Base-by-base conservation (phyloP, 1,140 invertebrate genomes). In the Mya arenaria region DNA sequence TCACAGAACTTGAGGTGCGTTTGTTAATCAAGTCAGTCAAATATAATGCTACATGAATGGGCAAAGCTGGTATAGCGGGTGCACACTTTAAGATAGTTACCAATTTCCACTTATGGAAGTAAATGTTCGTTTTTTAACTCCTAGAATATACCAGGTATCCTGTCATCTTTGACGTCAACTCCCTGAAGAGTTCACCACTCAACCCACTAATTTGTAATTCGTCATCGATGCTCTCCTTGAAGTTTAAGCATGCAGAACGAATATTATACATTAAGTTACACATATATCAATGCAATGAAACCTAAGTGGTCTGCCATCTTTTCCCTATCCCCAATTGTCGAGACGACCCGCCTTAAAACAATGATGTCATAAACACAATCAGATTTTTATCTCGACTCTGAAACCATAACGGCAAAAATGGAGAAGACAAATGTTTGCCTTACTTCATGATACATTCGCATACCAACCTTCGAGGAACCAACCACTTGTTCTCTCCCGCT, bases 31-130 rank as follows among this genome's bases (percentile, higher is more conserved):
- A 44, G 1, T n/a, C n/a, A 4, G 55, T 63, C 19, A 73, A 5
- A 73, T 58, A 73, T 19, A 73, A 37, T 6, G 71, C 44, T 32
- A 73, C 30, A 55, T 58, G 30, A n/a, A 73, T 32, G 13, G 71
- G 71, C 23, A 19, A 5, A 8, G 71, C 71, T 6, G 23, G 71
- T 23, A 58, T 4, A 44, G 32, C 36, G 6, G 37, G 41, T 6
- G 5, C 4, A 44, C 41, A 36, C n/a, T n/a, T n/a, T n/a, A n/a
- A n/a, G n/a, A n/a, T n/a, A n/a, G n/a, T n/a, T n/a, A n/a, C n/a
- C n/a, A n/a, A n/a, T n/a, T n/a, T n/a, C n/a, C n/a, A n/a, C n/a
- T n/a, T n/a, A n/a, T n/a, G n/a, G n/a, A n/a, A n/a, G n/a, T n/a
- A n/a, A n/a, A n/a, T n/a, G n/a, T n/a, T n/a, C n/a, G n/a, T n/a